These are phyloP conservation scores for Halcyon senegalensis DNA, from an alignment of 2,113 vertebrate species.

Conservation along the genomic window DNA sequence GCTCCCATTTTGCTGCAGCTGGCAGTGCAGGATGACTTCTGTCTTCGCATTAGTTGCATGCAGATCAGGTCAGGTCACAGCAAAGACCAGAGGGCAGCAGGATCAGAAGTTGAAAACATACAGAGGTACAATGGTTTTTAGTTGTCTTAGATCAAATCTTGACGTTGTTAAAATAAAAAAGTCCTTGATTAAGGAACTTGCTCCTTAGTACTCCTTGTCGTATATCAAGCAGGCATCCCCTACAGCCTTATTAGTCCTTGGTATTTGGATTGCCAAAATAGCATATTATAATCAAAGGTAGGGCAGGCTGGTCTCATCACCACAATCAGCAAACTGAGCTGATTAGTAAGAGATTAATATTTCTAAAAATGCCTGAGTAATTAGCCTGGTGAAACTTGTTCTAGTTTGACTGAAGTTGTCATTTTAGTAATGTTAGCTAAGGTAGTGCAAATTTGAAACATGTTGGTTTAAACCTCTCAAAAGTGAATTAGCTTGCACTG, in stretches of 20 bases:
- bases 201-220: background rate
- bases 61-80: background rate
- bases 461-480: background rate
- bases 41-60: background rate
- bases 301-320: background rate
- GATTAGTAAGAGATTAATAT: conserved; percentile 32
- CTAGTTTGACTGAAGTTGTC: conserved; percentile 5
- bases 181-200: background rate
- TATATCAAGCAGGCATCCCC: background rate
- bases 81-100: background rate
- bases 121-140: background rate
- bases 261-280: background rate
- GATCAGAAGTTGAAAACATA: background rate
- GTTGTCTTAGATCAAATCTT: background rate
- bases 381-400: background rate
- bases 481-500: conserved; percentile 31
- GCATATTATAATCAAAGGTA: background rate
- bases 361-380: conserved; percentile 39
- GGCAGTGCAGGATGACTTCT: background rate
- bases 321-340: conserved; percentile 27
- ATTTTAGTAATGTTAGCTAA: conserved; percentile 21
- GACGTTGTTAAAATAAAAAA: background rate
- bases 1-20: background rate
- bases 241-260: background rate
- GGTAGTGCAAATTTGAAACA: background rate